Evolutionary conservation across 2,888 invertebrate genomes (phyloP), one percentile per base, ranked within the genome.

Genomic region (Nemotelus pantherinus): DNA sequence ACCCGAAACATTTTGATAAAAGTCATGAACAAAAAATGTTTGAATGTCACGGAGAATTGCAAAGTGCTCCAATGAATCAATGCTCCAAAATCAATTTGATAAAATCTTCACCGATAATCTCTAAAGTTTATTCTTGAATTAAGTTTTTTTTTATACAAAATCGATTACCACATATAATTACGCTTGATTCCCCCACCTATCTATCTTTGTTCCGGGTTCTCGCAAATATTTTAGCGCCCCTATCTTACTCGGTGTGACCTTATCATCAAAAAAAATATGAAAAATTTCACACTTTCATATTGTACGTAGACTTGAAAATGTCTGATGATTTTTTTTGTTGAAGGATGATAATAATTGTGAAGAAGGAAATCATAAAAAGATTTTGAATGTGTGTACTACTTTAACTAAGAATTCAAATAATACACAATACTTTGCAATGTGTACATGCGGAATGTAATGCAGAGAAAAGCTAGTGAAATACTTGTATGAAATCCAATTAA

Each of bases 401-500:
- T 65, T 65, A 45, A 25, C 41, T 71, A 25, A 25, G 25, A 25
- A 25, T 25, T 25, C 25, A 25, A 41, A 60, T 47, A 39, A 60
- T 74, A 43, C 74, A 63, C 44, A 58, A 45, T 72, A 58, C 41
- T 50, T 50, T 9, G 53, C 39, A 53, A 41, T 53, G 25, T 25
- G 25, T 25, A 25, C 43, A 9, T 10, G 55, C 55, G 44, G 63
- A 74, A 72, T 71, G 71, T 39, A 74, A 48, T 4, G 60, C 60
- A 25, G 39, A 25, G 48, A 74, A 74, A 74, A 70, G 53, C 25
- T 50, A 41, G 53, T 53, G 70, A n/a, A 47, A 63, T 55, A 74
- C 9, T 25, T 25, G 48, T 74, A 48, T 47, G 25, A 48, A 58
- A 60, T 50, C 74, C 74, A 74, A 74, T 74, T 74, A 74, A 74